Evolutionary conservation across 2,113 vertebrate genomes (phyloP), one percentile per base, ranked within the genome.

Genomic region (Pteronura brasiliensis): DNA sequence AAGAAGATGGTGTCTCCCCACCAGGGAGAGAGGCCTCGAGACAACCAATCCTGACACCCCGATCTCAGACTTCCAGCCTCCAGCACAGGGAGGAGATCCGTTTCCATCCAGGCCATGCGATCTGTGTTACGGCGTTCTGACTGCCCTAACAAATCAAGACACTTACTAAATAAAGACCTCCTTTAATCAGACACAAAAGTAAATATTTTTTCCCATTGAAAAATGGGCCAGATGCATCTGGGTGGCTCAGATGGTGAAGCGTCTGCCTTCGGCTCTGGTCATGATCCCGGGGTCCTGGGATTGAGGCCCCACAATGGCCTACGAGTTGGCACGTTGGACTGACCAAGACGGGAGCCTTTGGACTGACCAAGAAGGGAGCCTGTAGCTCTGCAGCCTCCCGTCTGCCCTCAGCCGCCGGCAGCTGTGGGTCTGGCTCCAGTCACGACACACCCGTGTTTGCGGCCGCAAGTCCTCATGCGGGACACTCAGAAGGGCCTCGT

Each of bases 391-490:
- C 21, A 21, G 18, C 31, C 71, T 25, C 17, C 42, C 31, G 2
- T 7, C 20, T 21, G 55, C 0, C 31, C 52, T 12, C 27, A 6
- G 61, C 6, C 34, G n/a, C 44, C 74, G 11, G 8, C 39, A 49
- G 18, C 3, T 4, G 2, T 1, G 23, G 25, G 76, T 23, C 36
- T 55, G 61, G 47, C 57, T 69, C 65, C 47, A 3, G 10, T 57
- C 63, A 6, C 3, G 9, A 23, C 14, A 15, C 8, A 12, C 39
- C 10, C 4, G 4, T 36, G 36, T 11, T 12, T 59, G 57, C 3
- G 1, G 3, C 2, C 0, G 10, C 3, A 1, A 47, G 65, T 21
- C 10, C 8, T 8, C 21, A 52, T 4, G 7, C 4, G 21, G 31
- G 20, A 8, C 20, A 1, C 6, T 61, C 67, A 36, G 67, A 72